Conservation (phyloP, 1,140 invertebrate species). For the Caenorhabditis inopinata region DNA sequence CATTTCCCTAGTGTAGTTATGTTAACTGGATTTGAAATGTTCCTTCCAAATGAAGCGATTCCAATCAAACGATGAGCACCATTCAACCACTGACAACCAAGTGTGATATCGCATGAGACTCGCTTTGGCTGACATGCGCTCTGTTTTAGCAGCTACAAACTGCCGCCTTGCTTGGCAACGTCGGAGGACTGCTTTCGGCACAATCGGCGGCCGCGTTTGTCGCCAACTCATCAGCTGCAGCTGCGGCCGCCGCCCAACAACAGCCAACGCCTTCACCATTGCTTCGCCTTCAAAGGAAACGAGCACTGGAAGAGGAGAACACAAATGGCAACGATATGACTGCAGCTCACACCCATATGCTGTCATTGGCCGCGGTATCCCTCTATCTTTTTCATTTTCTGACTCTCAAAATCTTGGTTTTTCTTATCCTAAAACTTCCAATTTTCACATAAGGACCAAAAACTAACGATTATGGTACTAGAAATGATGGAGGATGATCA, state of each 20-base stretch:
- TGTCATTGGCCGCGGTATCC: constrained; percentile 36
- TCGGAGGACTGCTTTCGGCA: constrained; percentile 25
- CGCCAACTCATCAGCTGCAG: background rate
- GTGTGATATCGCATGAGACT: constrained; percentile 27
- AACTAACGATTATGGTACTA: constrained; percentile 14
- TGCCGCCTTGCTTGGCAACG: constrained; percentile 27
- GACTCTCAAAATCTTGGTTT: background rate
- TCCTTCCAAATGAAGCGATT: too few relatives aligned
- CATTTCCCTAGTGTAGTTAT: too few relatives aligned
- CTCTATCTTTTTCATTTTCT: constrained; percentile 19
- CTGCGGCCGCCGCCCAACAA: background rate
- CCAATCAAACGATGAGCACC: background rate
- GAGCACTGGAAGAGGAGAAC: constrained; percentile 10
- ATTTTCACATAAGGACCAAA: background rate
- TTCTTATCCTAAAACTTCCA: background rate
- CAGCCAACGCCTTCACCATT: constrained; percentile 21
- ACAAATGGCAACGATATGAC: background rate
- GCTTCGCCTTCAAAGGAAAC: constrained; percentile 10
- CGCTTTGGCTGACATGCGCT: constrained; percentile 32
- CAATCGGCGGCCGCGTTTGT: constrained; percentile 5
- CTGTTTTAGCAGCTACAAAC: constrained; percentile 34
- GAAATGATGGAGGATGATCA: background rate
- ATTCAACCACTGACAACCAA: background rate
- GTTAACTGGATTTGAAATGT: too few relatives aligned
- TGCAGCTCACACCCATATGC: constrained; percentile 16